Evolutionary conservation across 2,888 invertebrate genomes (phyloP).

Genomic region (Parelbella ahira): DNA sequence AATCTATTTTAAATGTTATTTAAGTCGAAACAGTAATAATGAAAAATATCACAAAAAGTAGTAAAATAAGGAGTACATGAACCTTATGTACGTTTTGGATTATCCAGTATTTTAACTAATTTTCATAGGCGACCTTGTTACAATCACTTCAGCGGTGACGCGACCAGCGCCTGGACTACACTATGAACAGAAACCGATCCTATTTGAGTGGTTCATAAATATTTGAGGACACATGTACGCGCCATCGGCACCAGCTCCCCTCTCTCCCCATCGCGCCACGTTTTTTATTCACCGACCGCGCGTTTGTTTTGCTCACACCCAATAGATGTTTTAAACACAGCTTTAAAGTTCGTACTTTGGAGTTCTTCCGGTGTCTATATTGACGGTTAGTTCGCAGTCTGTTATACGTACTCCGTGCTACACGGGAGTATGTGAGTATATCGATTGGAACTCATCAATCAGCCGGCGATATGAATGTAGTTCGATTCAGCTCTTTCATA

Average conservation of each 20-base stretch:
- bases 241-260: slow-evolving; percentile 30
- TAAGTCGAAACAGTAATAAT: too few species aligned
- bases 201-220: slow-evolving; percentile 54
- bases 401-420: slow-evolving; percentile 12
- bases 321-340: slow-evolving; percentile 11
- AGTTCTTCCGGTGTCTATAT: too few species aligned
- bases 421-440: slow-evolving; percentile 9
- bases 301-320: slow-evolving; percentile 26
- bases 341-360: slow-evolving; percentile 12
- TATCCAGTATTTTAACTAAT: too few species aligned
- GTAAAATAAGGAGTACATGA: too few species aligned
- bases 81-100: too few species aligned
- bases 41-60: too few species aligned
- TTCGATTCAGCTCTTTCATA: slow-evolving; percentile 35
- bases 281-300: slow-evolving; percentile 35
- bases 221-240: slow-evolving; percentile 48
- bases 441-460: slow-evolving; percentile 41
- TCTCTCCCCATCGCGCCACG: slow-evolving; percentile 25
- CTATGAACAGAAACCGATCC: slow-evolving; percentile 34
- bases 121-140: too few species aligned
- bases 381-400: slow-evolving; percentile 27
- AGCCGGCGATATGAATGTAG: slow-evolving; percentile 44
- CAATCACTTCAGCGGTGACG: too few species aligned
- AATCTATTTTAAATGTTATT: too few species aligned
- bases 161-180: slow-evolving; percentile 29